Evolutionary conservation across 2,113 vertebrate species (phyloP).

Genomic region (Epinephelus moara): DNA sequence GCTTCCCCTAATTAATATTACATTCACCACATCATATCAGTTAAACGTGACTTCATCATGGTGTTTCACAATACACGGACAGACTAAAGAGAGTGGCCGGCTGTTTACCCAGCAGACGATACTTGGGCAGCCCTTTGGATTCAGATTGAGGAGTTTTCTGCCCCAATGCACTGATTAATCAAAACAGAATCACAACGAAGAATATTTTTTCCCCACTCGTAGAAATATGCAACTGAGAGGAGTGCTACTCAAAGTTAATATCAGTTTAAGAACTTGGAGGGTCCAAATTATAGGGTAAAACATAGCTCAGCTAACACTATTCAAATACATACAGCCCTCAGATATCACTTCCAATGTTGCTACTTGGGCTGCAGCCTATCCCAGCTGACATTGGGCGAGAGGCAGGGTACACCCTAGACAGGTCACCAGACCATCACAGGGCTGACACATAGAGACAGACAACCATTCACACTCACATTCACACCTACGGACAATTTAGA

Average conservation of each 20-base stretch:
- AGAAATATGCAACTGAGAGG: background rate
- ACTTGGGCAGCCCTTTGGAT: background rate
- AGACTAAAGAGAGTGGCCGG: background rate
- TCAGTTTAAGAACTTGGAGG: background rate
- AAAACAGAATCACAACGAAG: background rate
- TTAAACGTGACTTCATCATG: conserved; percentile 2
- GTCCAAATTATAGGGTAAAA: background rate
- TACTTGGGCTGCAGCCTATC: too few species aligned
- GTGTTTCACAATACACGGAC: conserved; percentile 2
- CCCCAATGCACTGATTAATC: conserved; percentile 1
- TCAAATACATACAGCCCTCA: background rate
- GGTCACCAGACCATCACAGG: too few species aligned
- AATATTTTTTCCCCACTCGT: background rate
- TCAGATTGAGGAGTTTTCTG: conserved; percentile 10
- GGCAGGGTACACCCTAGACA: too few species aligned
- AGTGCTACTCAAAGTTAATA: background rate
- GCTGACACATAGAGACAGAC: too few species aligned
- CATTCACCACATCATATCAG: conserved; percentile 4
- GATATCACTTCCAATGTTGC: too few species aligned
- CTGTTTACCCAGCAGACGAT: background rate
- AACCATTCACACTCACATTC: too few species aligned
- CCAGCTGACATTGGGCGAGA: too few species aligned
- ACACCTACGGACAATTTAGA: too few species aligned
- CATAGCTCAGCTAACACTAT: background rate
- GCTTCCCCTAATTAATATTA: conserved; percentile 21